Conservation (phyloP, 2,888 invertebrate genomes). For the Biston betularia region DNA sequence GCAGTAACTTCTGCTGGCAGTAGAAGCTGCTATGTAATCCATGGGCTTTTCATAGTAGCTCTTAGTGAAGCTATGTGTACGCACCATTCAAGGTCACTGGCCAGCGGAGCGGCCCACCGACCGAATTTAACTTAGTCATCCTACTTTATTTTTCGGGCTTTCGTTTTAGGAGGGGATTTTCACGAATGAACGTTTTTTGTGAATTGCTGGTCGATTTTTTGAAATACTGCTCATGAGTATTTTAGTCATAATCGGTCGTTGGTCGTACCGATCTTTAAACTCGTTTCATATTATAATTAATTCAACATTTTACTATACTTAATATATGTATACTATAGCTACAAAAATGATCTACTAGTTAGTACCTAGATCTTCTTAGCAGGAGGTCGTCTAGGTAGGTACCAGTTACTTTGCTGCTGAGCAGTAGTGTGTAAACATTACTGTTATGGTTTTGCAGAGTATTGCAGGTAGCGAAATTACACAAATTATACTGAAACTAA, state of each 20-base stretch:
- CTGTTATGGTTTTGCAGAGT: too few relatives aligned
- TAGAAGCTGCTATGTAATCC: conserved; percentile 18
- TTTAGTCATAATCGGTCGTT: background rate
- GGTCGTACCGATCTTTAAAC: too few relatives aligned
- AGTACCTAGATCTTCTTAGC: too few relatives aligned
- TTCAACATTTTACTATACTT: too few relatives aligned
- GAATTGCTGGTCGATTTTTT: background rate
- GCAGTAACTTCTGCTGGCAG: conserved; percentile 30
- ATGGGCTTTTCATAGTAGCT: conserved; percentile 19
- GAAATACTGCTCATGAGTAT: background rate
- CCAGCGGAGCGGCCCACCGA: conserved; percentile 71
- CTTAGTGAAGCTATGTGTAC: conserved; percentile 13
- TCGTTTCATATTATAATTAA: too few relatives aligned
- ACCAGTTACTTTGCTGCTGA: too few relatives aligned
- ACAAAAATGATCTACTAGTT: too few relatives aligned
- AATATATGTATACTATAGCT: too few relatives aligned
- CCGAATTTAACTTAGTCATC: conserved; percentile 70
- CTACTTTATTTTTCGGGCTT: conserved; percentile 53
- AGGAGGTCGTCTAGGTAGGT: too few relatives aligned
- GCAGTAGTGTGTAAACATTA: too few relatives aligned
- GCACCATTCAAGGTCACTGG: conserved; percentile 77
- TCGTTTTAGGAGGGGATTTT: conserved; percentile 30
- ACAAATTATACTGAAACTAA: too few relatives aligned
- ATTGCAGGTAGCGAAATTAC: too few relatives aligned
- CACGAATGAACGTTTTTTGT: conserved; percentile 12